Evolutionary conservation across 2,888 invertebrate genomes (phyloP), one percentile per base, ranked within the genome.

Genomic region (Agapetus fuscipes): DNA sequence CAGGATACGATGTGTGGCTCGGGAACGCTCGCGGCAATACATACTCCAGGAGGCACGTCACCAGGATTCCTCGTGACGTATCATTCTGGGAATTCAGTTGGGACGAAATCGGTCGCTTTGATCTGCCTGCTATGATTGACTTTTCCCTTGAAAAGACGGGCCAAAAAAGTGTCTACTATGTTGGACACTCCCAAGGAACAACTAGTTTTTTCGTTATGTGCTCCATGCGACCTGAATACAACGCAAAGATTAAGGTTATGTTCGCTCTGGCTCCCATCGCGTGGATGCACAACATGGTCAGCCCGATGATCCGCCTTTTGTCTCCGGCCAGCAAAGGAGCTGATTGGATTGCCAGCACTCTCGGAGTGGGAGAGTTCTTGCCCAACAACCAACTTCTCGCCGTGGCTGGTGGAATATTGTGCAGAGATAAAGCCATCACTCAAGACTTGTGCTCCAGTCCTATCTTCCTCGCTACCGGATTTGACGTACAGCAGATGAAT

Each of bases 91-190:
- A 75, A 37, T 81, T 78, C 50, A 83, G 83, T 36, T 90, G 80
- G 78, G 83, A 91, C 56, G 80, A 88, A 55, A 85, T 90, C 54
- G 86, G 81, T 0, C 55, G 62, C 17, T 74, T 68, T 51, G 93
- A 94, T 57, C 54, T 91, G 3, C 87, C 91, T 2, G 78, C 83
- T 0, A 81, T 79, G 64, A 78, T 94, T 16, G 82, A 91, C 53
- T 76, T 78, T 53, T 66, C 80, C 2, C 56, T 81, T 1, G 50
- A 58, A 0, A 43, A 48, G 6, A 83, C 83, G 0, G 63, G 64
- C 0, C 60, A 65, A 10, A 48, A 64, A 2, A 57, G 74, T 30
- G 40, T 88, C 1, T 72, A 74, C 44, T 85, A 83, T 54, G 60
- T 83, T 3, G 89, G 88, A 0, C 86, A 85, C 54, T 88, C 86